Conservation (phyloP, 1,140 invertebrate species). For the Agraylea sexmaculata region DNA sequence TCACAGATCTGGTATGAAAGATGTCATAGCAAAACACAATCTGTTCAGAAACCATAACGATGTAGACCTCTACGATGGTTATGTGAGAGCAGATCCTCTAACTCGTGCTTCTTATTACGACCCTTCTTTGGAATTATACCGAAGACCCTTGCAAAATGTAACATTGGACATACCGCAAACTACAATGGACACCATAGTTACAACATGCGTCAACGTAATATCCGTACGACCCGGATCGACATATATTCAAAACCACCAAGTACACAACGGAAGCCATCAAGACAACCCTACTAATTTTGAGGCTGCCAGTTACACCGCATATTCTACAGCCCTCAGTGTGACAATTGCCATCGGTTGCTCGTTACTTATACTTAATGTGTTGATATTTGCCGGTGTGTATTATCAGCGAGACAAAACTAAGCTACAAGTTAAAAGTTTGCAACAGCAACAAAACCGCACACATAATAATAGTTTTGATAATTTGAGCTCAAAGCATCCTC, state of each 20-base stretch:
- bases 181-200: slow-evolving; percentile 45
- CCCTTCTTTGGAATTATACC: slow-evolving; percentile 43
- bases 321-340: slow-evolving; percentile 71
- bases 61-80: slow-evolving; percentile 66
- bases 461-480: slow-evolving; percentile 59
- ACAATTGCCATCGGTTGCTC: slow-evolving; percentile 84
- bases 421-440: slow-evolving; percentile 65
- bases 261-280: slow-evolving; percentile 45
- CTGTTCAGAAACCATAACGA: slow-evolving; percentile 73
- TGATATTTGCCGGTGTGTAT: slow-evolving; percentile 78
- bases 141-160: slow-evolving; percentile 41
- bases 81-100: slow-evolving; percentile 66
- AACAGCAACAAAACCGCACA: slow-evolving; percentile 53
- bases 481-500: slow-evolving; percentile 50
- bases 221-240: slow-evolving; percentile 36
- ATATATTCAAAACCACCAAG: slow-evolving; percentile 31
- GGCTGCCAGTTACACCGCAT: slow-evolving; percentile 66
- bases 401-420: slow-evolving; percentile 75
- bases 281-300: slow-evolving; percentile 59
- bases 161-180: slow-evolving; percentile 41
- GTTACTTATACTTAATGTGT: slow-evolving; percentile 70
- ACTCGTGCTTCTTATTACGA: slow-evolving; percentile 45
- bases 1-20: slow-evolving; percentile 78
- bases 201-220: slow-evolving; percentile 45
- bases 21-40: slow-evolving; percentile 71